These are phyloP conservation scores for Mellilla xanthometata DNA, from an alignment of 2,888 invertebrate species.

Conservation along the genomic window DNA sequence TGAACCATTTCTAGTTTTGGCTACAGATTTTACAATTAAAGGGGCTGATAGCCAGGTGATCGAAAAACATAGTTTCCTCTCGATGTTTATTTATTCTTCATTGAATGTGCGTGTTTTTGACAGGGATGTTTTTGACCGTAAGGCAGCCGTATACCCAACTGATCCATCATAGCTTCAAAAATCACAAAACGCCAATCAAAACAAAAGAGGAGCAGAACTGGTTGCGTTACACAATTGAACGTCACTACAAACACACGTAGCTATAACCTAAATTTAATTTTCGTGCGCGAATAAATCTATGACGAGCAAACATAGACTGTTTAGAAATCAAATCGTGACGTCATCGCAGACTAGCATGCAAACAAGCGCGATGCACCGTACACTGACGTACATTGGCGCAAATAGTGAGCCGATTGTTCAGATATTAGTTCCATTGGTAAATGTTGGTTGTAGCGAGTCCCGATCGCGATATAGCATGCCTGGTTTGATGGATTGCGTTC, in stretches of 20 bases:
- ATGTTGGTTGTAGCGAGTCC: slow-evolving; percentile 48
- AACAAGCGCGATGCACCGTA: slow-evolving; percentile 42
- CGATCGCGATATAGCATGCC: slow-evolving; percentile 60
- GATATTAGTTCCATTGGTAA: slow-evolving; percentile 66
- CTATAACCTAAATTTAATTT: slow-evolving; percentile 27
- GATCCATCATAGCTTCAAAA: too few species aligned
- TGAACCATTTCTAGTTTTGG: too few species aligned
- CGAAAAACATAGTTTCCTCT: too few species aligned
- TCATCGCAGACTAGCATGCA: slow-evolving; percentile 48
- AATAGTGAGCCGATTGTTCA: slow-evolving; percentile 56
- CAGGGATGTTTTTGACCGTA: too few species aligned
- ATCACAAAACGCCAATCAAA: slow-evolving; percentile 3
- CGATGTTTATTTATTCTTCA: too few species aligned
- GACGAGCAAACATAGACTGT: slow-evolving; percentile 38
- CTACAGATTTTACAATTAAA: too few species aligned
- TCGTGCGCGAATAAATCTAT: slow-evolving; percentile 31
- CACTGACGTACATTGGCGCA: slow-evolving; percentile 43
- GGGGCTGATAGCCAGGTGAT: too few species aligned
- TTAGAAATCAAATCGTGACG: slow-evolving; percentile 48
- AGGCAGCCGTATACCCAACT: too few species aligned
- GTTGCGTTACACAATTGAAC: slow-evolving; percentile 4
- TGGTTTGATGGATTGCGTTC: slow-evolving; percentile 59
- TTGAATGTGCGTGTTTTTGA: too few species aligned
- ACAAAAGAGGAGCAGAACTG: slow-evolving; percentile 4
- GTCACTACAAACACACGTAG: slow-evolving; percentile 4